phyloP scores from a whole-genome alignment of 2,888 invertebrate species.

The Sarcophaga rosellei region DNA sequence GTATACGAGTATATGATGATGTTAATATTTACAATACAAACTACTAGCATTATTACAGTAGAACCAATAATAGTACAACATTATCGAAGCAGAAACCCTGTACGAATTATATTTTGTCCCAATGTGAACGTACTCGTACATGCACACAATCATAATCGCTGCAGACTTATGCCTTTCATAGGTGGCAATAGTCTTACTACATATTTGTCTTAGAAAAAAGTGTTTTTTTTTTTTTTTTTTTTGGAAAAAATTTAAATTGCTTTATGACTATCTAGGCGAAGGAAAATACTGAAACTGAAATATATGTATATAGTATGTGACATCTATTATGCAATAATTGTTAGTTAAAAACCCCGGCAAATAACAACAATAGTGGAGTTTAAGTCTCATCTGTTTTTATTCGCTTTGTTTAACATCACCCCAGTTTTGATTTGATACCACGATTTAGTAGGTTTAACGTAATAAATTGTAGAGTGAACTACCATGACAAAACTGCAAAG shows the following conservation, averaged over 20 bases:
- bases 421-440: constrained; percentile 35
- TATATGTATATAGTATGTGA: neutral
- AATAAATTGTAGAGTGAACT: constrained; percentile 46
- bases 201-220: neutral
- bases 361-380: constrained; percentile 27
- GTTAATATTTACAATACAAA: neutral
- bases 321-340: constrained; percentile 35
- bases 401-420: constrained; percentile 15
- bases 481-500: constrained; percentile 40
- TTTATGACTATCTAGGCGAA: constrained; percentile 9
- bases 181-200: neutral
- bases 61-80: neutral
- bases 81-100: neutral
- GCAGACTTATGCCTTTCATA: neutral
- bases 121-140: neutral
- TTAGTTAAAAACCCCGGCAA: constrained; percentile 17
- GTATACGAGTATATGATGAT: neutral
- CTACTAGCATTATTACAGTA: neutral
- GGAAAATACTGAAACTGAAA: constrained; percentile 9
- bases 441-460: constrained; percentile 13
- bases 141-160: neutral
- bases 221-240: no score
- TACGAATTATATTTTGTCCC: neutral
- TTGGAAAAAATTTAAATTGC: neutral
- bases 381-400: neutral